These are phyloP conservation scores for Idaea aversata DNA, from an alignment of 2,888 invertebrate genomes.

Conservation along the genomic window DNA sequence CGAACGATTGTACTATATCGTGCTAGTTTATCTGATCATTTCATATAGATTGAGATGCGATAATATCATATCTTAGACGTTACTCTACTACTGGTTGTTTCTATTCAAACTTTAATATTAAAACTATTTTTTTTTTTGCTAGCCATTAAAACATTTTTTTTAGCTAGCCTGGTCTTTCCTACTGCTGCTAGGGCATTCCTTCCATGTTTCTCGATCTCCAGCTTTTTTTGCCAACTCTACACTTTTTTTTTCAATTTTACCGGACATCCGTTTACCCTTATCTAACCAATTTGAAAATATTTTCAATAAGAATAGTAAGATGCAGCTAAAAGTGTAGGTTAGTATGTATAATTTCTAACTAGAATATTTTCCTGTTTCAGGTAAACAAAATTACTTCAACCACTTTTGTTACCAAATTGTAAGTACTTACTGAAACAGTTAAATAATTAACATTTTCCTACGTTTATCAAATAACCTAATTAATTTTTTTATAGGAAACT, in stretches of 20 bases:
- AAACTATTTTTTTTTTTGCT: no score
- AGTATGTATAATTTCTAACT: not conserved
- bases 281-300: no score
- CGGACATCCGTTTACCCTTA: no score
- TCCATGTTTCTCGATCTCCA: no score
- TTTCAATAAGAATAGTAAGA: no score
- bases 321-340: no score
- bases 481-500: conserved; percentile 1
- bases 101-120: not conserved
- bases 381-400: conserved; percentile 11
- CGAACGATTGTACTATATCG: conserved; percentile 43
- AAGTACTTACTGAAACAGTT: not conserved
- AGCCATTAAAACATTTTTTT: no score
- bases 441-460: not conserved
- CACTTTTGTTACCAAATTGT: not conserved
- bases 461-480: not conserved
- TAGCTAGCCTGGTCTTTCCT: no score
- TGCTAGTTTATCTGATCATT: conserved; percentile 50
- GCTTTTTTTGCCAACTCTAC: no score
- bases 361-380: conserved; percentile 13
- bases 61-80: conserved; percentile 46
- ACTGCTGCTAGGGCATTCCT: no score
- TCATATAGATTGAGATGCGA: conserved; percentile 53
- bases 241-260: no score
- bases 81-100: conserved; percentile 32